Evolutionary conservation across 2,888 invertebrate species (phyloP), one percentile per base, ranked within the genome.

Genomic region (Dioctria rufipes): DNA sequence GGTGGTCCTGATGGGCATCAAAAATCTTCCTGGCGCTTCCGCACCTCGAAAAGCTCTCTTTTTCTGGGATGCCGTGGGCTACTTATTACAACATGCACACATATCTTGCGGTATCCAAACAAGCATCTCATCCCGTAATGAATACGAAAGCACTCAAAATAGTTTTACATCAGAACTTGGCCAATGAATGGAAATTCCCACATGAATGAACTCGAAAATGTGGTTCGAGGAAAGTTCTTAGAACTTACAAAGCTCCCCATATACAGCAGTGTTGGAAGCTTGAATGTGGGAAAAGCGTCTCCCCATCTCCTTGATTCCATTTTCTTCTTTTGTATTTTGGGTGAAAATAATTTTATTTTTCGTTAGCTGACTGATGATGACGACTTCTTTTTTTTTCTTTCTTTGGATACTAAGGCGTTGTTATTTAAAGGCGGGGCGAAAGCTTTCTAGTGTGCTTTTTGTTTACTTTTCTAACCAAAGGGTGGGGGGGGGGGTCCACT

Each of bases 271-370:
- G 71, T n/a, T 43, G 13, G 54, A 37, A 73, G 73, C 73, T 73
- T 73, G 73, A 73, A 60, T 73, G 73, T 73, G 73, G 73, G 73
- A 73, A 73, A 73, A 73, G 54, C 60, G 42, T n/a, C 39, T 42
- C 13, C 4, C 25, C 25, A 25, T 25, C 25, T 25, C n/a, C 58
- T 73, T 42, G 73, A 73, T 54, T 60, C 58, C 13, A 51, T 58
- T 58, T 42, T 73, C 51, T 37, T 54, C 42, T 40, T 58, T 73
- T 73, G 4, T n/a, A 11, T 51, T 60, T 73, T 13, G 60, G 42
- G 37, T 58, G 73, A 73, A 71, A 73, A 73, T 51, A 13, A 25
- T 60, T 73, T 73, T 73, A 54, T 73, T 73, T 73, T 66, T 43
- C 43, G 43, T 25, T 66, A 54, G 46, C 46, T 46, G 8, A 46